Evolutionary conservation across 2,888 invertebrate species (phyloP), one percentile per base, ranked within the genome.

Genomic region (Lissonota sp.): DNA sequence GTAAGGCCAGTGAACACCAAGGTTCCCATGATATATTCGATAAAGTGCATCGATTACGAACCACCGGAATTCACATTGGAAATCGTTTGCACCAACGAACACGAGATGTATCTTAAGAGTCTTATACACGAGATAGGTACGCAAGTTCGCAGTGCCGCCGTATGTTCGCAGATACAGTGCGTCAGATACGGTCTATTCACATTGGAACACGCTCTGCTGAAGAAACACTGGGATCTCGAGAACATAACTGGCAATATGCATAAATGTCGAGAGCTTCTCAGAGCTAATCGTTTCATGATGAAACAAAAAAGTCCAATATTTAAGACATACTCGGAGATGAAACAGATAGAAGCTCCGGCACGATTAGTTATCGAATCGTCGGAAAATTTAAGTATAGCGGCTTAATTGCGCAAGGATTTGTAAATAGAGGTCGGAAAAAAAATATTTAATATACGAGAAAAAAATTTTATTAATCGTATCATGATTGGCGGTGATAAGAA

Each of bases 51-150:
- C 2, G 93, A 97, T 82, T 98, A 97, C 91, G 93, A 96, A 37
- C 94, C 95, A 10, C 99, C 99, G 0, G 93, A 97, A 85, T 98
- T 99, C 90, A 96, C 96, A 10, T 92, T 99, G 89, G 98, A 99
- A 93, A 93, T 99, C 40, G 97, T 98, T 90, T 95, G 96, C 49
- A 95, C 98, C 37, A 98, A 98, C 93, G 99, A 98, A 92, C 95
- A 95, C 86, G 97, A 97, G 84, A 93, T 94, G 58, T 97, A 96
- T 90, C 92, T 99, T 14, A 95, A 95, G 90, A 93, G 94, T 0
- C 87, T 99, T n/a, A 93, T 99, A 10, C 96, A 98, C 90, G 97
- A 98, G 82, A 93, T 99, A 49, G 99, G 98, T 4, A 90, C 96
- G 0, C 95, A 96, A 88, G 90, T 98, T 51, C 96, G 96, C 86